Base-by-base conservation (phyloP, 2,797 vertebrate genomes). In the Lepidocolaptes lacrymiger region DNA sequence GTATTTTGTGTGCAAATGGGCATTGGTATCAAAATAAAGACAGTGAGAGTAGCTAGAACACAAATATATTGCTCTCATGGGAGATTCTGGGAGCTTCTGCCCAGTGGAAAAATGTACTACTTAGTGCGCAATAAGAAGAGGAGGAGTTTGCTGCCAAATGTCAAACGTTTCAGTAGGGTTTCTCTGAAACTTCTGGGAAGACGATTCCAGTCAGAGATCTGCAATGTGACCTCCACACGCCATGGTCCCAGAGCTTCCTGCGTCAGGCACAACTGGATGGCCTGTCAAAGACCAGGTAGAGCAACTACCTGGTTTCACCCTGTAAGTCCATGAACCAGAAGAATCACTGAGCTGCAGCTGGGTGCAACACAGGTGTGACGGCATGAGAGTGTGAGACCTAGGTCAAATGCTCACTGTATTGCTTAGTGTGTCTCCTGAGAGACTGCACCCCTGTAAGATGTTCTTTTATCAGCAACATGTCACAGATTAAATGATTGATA, bases 211-310 rank as follows among this genome's bases (percentile, higher is more conserved):
- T 17, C 17, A 14, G 2, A 73, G 52, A 69, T 6, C 21, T 41
- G 14, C 21, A 66, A 15, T 0, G 2, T 34, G 32, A 34, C 28
- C 9, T 44, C 39, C 5, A 6, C 5, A 14, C 0, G 0, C 16
- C 8, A 1, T 2, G 9, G 27, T 13, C 14, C 15, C 66, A 62
- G 46, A 75, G 26, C 9, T 18, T 26, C 21, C 49, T 46, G 28
- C 3, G 2, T 64, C 43, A 78, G 56, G 43, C 56, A 72, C 37
- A 78, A 2, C 12, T 10, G 54, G 16, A 7, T 49, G 32, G 17
- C 7, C 23, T 51, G 12, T 20, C 49, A 43, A 17, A 18, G 24
- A n/a, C 34, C 30, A 32, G 52, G 52, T 10, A 37, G 14, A 44
- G 10, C 19, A 58, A 6, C 21, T 30, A 27, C 34, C 46, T 32